These are phyloP conservation scores for Pecten maximus DNA, from an alignment of 2,888 invertebrate species.

Conservation along the genomic window DNA sequence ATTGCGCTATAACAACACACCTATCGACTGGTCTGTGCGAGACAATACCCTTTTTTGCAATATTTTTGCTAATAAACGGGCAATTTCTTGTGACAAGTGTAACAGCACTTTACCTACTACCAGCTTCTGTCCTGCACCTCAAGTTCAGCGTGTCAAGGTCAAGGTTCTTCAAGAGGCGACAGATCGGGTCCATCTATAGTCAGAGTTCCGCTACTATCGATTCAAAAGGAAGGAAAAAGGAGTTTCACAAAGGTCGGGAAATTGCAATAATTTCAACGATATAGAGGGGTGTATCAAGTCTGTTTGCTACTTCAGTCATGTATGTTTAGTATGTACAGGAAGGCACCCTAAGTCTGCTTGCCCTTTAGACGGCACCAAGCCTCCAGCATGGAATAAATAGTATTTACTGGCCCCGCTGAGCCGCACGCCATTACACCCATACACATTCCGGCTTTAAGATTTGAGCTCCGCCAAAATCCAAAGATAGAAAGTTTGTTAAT, in stretches of 20 bases:
- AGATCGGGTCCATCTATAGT: too few relatives aligned
- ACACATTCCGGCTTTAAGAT: not conserved
- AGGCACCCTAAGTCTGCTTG: not conserved
- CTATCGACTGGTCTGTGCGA: conserved; percentile 46
- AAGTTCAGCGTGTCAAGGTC: too few relatives aligned
- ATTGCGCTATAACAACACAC: conserved; percentile 40
- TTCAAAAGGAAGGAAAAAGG: not conserved
- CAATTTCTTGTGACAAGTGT: not conserved
- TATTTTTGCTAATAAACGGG: conserved; percentile 42
- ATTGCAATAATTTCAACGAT: not conserved
- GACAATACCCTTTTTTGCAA: conserved; percentile 30
- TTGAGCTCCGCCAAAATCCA: not conserved
- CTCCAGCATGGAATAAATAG: not conserved
- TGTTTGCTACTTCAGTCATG: not conserved
- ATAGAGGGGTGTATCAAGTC: not conserved
- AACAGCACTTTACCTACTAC: not conserved
- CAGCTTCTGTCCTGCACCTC: too few relatives aligned
- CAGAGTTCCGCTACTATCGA: not conserved
- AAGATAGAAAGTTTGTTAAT: not conserved
- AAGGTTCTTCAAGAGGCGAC: too few relatives aligned
- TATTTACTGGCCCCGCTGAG: not conserved
- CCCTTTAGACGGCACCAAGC: not conserved
- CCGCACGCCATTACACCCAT: not conserved
- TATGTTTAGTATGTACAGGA: not conserved
- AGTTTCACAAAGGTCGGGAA: not conserved